Percentiles rank a stretch among this genome's conserved stretches.
Conservation (phyloP, 2,113 vertebrate genomes). For the Phasianus colchicus region DNA sequence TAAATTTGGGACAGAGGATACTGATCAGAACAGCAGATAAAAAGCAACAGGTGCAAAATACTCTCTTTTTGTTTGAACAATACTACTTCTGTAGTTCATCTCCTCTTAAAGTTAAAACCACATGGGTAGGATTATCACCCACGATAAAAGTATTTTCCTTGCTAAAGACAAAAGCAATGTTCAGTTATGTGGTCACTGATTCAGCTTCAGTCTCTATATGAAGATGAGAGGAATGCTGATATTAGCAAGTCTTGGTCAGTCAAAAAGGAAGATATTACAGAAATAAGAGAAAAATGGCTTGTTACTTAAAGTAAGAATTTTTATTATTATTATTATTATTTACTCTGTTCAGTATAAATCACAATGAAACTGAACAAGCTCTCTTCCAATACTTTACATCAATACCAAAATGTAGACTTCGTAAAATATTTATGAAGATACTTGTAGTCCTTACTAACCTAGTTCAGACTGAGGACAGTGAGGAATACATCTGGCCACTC, state of each 20-base stretch:
- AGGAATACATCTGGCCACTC: conserved; percentile 30
- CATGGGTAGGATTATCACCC: background rate
- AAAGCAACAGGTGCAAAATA: background rate
- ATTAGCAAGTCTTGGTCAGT: background rate
- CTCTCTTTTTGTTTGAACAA: background rate
- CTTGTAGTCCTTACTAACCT: conserved; percentile 10
- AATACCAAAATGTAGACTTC: background rate
- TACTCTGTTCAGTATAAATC: background rate
- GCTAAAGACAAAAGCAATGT: background rate
- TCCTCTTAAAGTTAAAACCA: background rate
- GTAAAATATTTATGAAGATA: conserved; percentile 34
- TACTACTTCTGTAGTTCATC: background rate
- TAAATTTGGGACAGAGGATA: background rate
- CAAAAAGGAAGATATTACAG: background rate
- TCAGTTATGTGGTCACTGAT: background rate
- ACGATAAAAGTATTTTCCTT: background rate
- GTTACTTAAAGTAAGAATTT: background rate
- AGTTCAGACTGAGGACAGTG: background rate
- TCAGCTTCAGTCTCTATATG: background rate
- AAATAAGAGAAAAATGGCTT: background rate
- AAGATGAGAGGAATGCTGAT: background rate
- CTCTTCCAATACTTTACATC: background rate
- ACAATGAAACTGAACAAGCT: background rate
- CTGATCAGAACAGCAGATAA: background rate
- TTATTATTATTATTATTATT: background rate